These are phyloP conservation scores for Menidia beryllina DNA, from an alignment of 2,113 vertebrate species.

Conservation along the genomic window DNA sequence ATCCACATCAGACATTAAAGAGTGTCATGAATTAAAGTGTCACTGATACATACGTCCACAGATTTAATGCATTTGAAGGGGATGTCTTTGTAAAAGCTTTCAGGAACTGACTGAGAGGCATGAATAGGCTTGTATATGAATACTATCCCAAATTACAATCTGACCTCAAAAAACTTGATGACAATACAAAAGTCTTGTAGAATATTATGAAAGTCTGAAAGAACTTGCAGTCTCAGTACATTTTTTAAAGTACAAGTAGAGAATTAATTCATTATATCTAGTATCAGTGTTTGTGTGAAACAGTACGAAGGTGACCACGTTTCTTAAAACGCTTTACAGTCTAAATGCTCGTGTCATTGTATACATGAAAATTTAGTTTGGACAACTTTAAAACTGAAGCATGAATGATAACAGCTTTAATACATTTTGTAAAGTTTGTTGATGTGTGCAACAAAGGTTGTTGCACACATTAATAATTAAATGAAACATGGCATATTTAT, in stretches of 20 bases:
- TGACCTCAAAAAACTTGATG: conserved; percentile 14
- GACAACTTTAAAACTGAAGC: conserved; percentile 14
- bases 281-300: conserved; percentile 13
- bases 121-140: conserved; percentile 25
- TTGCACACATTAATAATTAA: not conserved
- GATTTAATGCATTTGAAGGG: conserved; percentile 53
- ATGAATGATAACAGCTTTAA: conserved; percentile 14
- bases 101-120: conserved; percentile 48
- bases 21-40: conserved; percentile 54
- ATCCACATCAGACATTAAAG: conserved; percentile 41
- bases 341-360: conserved; percentile 46
- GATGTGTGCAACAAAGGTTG: not conserved
- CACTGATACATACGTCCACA: conserved; percentile 53
- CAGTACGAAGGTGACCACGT: conserved; percentile 19
- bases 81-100: conserved; percentile 47
- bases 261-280: no score
- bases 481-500: no score
- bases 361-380: conserved; percentile 17
- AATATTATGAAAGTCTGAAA: conserved; percentile 2
- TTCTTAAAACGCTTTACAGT: conserved; percentile 36
- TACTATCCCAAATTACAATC: conserved; percentile 31
- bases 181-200: conserved; percentile 11
- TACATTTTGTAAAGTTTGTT: not conserved
- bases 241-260: no score
- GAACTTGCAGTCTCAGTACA: conserved; percentile 25